Evolutionary conservation across 1,140 invertebrate species (phyloP), one percentile per base, ranked within the genome.

Genomic region (Luehdorfia chinensis): DNA sequence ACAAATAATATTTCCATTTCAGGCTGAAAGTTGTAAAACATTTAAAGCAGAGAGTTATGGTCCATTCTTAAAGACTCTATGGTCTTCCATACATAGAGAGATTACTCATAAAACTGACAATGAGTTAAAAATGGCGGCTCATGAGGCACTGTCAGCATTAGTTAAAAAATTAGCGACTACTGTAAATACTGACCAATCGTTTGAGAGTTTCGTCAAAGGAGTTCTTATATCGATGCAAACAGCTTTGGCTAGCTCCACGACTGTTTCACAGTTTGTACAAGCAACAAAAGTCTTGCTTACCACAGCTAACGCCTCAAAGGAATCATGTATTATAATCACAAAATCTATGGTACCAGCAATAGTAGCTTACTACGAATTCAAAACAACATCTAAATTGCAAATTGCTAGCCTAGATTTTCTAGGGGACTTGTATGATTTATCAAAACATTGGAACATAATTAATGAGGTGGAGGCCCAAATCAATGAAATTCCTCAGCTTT

Each of bases 261-360:
- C 90, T 2, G 75, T 85, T 34, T 65, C 84, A 12, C 68, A 89
- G 14, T 90, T 89, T 59, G 75, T 78, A 52, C 73, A 88, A 39
- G 75, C 86, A 2, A 60, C 84, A 32, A 87, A 86, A 75, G 66
- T 91, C 12, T 68, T 92, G 23, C 61, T 90, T 47, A 84, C 86
- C 19, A 76, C 87, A 25, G 89, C 89, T 9, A 87, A 84, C 56
- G 83, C 88, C 9, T 88, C 87, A n/a, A 72, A 80, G 61, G 66
- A 84, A 61, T 85, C 87, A 12, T 90, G 89, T 51, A 50, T 75
- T 33, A 69, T 88, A 47, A 66, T 92, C 19, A 74, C 87, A 9
- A 83, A 81, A 52, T 63, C 73, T 19, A 84, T 90, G 66, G 71
- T 90, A 30, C 67, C 90, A 66, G 52, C 79, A 2, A 55, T 66